These are phyloP conservation scores for Sminthurides aquaticus DNA, from an alignment of 2,888 invertebrate species.

Conservation along the genomic window DNA sequence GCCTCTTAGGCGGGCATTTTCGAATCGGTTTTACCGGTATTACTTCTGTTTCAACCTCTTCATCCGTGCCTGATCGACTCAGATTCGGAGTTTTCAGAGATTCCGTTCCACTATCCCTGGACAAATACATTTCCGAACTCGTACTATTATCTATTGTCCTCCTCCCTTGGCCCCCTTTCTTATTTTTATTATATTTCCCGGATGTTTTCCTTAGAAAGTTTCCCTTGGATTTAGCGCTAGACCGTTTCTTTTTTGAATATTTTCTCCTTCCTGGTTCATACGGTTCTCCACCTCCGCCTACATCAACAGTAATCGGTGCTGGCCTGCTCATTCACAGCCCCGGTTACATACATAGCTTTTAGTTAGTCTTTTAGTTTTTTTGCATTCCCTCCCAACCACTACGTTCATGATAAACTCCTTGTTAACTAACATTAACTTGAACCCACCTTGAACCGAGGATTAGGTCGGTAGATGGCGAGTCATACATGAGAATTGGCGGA, in stretches of 20 bases:
- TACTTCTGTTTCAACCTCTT: background rate
- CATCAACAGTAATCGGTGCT: background rate
- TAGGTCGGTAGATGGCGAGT: constrained; percentile 19
- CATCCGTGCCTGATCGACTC: background rate
- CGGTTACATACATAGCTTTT: no score
- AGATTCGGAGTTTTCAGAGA: background rate
- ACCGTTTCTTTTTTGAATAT: background rate
- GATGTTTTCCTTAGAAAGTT: background rate
- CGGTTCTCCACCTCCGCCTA: background rate
- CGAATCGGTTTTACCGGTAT: background rate
- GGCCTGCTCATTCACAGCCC: background rate
- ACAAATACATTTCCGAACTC: no score
- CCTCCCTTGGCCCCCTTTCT: no score
- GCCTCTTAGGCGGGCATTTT: background rate
- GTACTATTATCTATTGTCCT: no score
- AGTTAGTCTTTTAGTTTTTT: no score
- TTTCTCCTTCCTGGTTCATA: background rate
- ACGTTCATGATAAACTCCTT: no score
- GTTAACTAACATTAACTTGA: no score
- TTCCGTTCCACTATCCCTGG: background rate
- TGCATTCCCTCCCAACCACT: no score
- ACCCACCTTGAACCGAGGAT: background rate
- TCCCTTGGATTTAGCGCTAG: background rate
- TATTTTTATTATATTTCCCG: background rate
- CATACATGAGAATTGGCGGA: constrained; percentile 22